Conservation (phyloP, 2,113 vertebrate species). For the Mus spicilegus region DNA sequence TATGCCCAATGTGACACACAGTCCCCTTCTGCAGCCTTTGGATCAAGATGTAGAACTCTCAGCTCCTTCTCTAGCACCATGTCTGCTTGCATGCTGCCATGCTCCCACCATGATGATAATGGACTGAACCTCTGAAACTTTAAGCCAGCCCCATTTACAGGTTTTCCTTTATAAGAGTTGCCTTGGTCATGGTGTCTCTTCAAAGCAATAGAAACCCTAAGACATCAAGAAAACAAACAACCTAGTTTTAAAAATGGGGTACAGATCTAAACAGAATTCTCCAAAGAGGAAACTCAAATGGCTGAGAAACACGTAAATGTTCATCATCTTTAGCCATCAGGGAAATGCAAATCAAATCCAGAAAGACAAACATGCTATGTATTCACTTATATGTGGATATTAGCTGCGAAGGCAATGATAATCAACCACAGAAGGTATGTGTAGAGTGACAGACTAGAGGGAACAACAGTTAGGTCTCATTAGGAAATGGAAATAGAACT, state of each 20-base stretch:
- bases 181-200: too few relatives aligned
- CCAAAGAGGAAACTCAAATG: neutral
- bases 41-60: neutral
- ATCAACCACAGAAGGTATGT: neutral
- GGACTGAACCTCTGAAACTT: neutral
- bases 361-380: neutral
- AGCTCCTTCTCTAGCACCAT: neutral
- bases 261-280: neutral
- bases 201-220: too few relatives aligned
- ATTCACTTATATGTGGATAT: neutral
- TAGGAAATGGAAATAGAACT: neutral
- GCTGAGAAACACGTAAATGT: too few relatives aligned
- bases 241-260: neutral
- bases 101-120: neutral
- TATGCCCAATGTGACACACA: neutral
- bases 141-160: too few relatives aligned
- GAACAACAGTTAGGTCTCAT: neutral
- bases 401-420: neutral
- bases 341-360: neutral
- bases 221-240: neutral
- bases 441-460: neutral
- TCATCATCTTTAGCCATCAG: too few relatives aligned
- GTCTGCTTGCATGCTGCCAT: neutral
- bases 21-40: neutral
- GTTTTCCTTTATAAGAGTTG: too few relatives aligned